Evolutionary conservation across 2,113 vertebrate genomes (phyloP).

Genomic region (Seriola rivoliana): DNA sequence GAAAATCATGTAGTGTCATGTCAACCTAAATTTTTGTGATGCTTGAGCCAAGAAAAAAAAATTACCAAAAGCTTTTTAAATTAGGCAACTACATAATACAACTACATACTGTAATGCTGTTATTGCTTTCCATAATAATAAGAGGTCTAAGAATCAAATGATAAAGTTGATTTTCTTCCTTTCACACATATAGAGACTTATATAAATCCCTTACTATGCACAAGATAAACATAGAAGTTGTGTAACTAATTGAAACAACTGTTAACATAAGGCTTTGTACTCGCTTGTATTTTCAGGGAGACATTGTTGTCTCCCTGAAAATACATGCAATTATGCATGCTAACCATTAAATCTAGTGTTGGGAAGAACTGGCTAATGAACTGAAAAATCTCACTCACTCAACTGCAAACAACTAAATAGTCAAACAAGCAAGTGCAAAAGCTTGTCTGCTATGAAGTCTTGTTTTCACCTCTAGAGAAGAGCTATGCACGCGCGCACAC

Average conservation of each 20-base stretch:
- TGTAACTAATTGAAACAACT: background rate
- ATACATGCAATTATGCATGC: slow-evolving; percentile 29
- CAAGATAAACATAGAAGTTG: background rate
- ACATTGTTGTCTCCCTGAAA: slow-evolving; percentile 2
- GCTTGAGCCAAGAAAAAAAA: no score
- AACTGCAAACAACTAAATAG: slow-evolving; percentile 14
- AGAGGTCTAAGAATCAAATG: no score
- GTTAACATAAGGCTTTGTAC: background rate
- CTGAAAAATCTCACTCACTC: slow-evolving; percentile 32
- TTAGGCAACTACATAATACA: no score
- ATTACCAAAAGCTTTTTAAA: no score
- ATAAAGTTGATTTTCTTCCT: no score
- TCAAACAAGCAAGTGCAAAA: background rate
- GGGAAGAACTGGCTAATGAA: slow-evolving; percentile 41
- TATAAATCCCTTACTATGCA: background rate
- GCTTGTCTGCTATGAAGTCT: background rate
- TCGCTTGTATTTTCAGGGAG: background rate
- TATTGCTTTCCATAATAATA: no score
- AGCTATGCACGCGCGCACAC: background rate
- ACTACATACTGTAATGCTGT: no score
- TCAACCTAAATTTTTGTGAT: no score
- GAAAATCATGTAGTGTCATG: no score
- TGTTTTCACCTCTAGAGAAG: slow-evolving; percentile 27
- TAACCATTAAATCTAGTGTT: slow-evolving; percentile 2
- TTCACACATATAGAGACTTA: no score